A percentile compares a stretch with the other conserved stretches of the same genome.
Conservation (phyloP, 2,888 invertebrate genomes). For the Incurvaria masculella region DNA sequence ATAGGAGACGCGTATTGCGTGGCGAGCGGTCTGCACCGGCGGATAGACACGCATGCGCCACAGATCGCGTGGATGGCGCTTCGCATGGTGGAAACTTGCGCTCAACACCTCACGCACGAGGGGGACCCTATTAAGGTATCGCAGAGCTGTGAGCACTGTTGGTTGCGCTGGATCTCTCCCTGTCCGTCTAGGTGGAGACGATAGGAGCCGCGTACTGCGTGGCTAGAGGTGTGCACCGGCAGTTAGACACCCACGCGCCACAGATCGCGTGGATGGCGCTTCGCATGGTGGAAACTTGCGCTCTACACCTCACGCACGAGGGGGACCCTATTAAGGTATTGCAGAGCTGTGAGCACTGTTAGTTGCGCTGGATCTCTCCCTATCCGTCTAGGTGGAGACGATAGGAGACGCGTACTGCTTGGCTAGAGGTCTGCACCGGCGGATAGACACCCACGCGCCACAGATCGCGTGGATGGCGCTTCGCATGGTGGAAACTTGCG, state of each 20-base stretch:
- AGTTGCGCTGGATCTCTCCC: no score
- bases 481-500: constrained; percentile 90
- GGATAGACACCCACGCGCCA: constrained; percentile 84
- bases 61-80: constrained; percentile 97
- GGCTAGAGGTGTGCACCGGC: constrained; percentile 87
- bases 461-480: constrained; percentile 97
- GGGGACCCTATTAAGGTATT: constrained; percentile 87
- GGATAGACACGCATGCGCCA: constrained; percentile 84
- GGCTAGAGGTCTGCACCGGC: constrained; percentile 87
- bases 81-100: constrained; percentile 90
- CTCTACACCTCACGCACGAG: constrained; percentile 84
- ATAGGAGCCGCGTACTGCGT: constrained; percentile 97
- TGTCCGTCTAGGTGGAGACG: constrained; percentile 97
- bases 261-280: constrained; percentile 97
- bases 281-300: constrained; percentile 90
- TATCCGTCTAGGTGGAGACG: constrained; percentile 97
- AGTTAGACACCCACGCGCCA: constrained; percentile 84
- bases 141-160: no score
- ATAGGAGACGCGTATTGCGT: constrained; percentile 97
- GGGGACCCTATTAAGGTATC: constrained; percentile 87
- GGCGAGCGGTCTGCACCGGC: constrained; percentile 87
- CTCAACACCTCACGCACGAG: constrained; percentile 84
- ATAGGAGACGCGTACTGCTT: constrained; percentile 97
- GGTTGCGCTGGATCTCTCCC: no score
- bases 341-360: no score